Percentiles rank a stretch among this genome's conserved stretches.
Conservation (phyloP, 1,140 invertebrate species). For the Caenorhabditis briggsae region DNA sequence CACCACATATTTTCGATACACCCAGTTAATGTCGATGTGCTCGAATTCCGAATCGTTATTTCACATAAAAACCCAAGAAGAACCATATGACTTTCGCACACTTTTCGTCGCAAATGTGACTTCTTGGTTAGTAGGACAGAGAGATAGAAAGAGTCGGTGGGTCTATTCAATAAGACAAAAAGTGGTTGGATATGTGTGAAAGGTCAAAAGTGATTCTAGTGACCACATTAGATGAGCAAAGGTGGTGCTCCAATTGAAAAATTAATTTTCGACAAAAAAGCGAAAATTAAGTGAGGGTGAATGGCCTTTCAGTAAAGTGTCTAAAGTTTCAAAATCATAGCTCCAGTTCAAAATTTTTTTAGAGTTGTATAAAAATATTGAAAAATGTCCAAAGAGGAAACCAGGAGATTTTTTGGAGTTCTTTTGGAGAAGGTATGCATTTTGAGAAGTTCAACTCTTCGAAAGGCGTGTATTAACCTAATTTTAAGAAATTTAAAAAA, state of each 20-base stretch:
- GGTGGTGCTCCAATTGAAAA: no score
- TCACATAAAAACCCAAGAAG: constrained; percentile 3
- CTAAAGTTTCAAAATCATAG: no score
- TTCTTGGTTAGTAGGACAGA: neutral
- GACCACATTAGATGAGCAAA: constrained; percentile 22
- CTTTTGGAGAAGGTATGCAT: no score
- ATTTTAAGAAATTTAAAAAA: no score
- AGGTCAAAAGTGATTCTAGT: constrained; percentile 11
- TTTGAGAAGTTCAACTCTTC: no score
- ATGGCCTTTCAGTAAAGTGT: no score
- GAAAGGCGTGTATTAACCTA: no score
- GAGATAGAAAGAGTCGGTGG: neutral
- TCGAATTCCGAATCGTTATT: constrained; percentile 1
- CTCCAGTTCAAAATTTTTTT: no score
- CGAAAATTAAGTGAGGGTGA: no score
- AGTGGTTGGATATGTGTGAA: constrained; percentile 5
- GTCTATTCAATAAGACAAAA: constrained; percentile 23
- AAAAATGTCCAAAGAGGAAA: no score
- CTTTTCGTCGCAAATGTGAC: constrained; percentile 38
- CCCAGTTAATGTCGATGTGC: constrained; percentile 1
- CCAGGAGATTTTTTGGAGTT: no score
- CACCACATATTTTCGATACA: constrained; percentile 17
- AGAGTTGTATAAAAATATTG: no score
- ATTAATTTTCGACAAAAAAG: neutral
- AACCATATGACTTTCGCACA: constrained; percentile 52